Evolutionary conservation across 1,140 invertebrate species (phyloP).

Genomic region (Nephila pilipes): DNA sequence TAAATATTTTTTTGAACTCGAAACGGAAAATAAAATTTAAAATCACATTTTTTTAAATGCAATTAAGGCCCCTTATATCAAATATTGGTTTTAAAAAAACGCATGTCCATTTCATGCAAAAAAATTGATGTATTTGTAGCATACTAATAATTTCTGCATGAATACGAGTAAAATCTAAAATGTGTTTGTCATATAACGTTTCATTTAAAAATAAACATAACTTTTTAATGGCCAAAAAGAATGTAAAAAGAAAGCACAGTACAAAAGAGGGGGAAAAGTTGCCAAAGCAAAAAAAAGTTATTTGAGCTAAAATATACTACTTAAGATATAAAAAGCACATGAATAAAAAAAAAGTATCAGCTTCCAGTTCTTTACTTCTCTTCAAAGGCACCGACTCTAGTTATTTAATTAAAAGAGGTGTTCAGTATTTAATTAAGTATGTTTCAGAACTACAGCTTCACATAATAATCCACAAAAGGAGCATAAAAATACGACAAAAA

Average conservation of each 20-base stretch:
- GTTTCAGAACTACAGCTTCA: neutral
- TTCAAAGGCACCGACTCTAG: neutral
- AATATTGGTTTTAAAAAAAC: too few relatives aligned
- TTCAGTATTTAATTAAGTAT: constrained; percentile 24
- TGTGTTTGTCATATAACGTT: neutral
- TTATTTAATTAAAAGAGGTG: constrained; percentile 38
- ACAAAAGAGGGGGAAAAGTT: neutral
- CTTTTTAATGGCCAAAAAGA: neutral
- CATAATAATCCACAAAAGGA: constrained; percentile 28
- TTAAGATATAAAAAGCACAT: neutral
- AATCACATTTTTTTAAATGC: too few relatives aligned
- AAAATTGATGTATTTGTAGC: too few relatives aligned
- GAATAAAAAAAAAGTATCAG: constrained; percentile 18
- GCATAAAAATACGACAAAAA: neutral
- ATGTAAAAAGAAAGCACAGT: neutral
- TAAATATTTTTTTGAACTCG: too few relatives aligned
- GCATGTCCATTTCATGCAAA: too few relatives aligned
- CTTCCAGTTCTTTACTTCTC: neutral
- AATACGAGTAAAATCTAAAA: too few relatives aligned
- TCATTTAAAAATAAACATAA: neutral
- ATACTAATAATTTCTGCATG: too few relatives aligned
- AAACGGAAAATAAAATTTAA: too few relatives aligned
- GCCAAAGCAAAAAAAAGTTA: neutral
- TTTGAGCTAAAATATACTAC: neutral
- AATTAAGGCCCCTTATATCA: too few relatives aligned